Conservation (phyloP, 1,140 invertebrate species). For the Maniola jurtina region DNA sequence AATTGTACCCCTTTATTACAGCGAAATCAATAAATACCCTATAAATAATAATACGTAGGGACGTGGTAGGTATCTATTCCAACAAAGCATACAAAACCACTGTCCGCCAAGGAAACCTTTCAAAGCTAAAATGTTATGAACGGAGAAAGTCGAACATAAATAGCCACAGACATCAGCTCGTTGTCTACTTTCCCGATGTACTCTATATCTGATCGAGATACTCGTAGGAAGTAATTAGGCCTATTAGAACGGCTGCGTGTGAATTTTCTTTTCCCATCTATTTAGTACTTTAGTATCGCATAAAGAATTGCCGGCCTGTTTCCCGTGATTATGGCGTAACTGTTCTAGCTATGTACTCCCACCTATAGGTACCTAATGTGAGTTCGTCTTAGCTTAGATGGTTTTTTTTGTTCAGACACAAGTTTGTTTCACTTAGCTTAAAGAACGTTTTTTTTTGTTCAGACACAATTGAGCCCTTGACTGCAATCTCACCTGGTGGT, state of each 20-base stretch:
- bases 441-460: too few relatives aligned
- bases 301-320: slow-evolving; percentile 26
- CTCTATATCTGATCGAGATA: slow-evolving; percentile 21
- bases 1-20: too few relatives aligned
- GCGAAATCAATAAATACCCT: too few relatives aligned
- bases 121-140: slow-evolving; percentile 9
- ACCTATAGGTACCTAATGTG: neutral
- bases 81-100: neutral
- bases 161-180: neutral
- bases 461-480: too few relatives aligned
- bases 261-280: slow-evolving; percentile 32
- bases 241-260: slow-evolving; percentile 28
- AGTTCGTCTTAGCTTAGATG: neutral
- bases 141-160: slow-evolving; percentile 16
- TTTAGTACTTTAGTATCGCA: slow-evolving; percentile 19
- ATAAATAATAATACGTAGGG: too few relatives aligned
- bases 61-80: too few relatives aligned
- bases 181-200: slow-evolving; percentile 15
- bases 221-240: slow-evolving; percentile 28
- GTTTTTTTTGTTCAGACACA: too few relatives aligned
- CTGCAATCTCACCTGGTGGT: too few relatives aligned
- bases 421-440: too few relatives aligned
- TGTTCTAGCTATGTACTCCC: neutral
- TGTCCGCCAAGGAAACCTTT: neutral
- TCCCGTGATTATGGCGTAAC: slow-evolving; percentile 23